Percentiles rank a stretch among this genome's conserved stretches.
phyloP scores from a whole-genome alignment of 2,113 vertebrate genomes.

The Propithecus coquereli region DNA sequence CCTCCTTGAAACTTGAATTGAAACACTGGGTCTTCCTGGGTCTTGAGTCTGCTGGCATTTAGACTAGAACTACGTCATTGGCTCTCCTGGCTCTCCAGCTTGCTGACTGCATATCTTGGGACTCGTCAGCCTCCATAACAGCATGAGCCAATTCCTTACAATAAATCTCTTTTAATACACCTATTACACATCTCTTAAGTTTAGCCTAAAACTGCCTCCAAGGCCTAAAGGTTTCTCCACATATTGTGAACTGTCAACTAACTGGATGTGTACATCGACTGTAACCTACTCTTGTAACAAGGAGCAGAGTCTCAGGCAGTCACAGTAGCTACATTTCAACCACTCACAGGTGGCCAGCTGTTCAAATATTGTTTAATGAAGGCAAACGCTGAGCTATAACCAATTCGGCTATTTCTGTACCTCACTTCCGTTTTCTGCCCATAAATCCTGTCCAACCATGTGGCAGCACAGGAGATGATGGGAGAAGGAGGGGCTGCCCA shows the following conservation, averaged over 20 bases:
- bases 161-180: neutral
- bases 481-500: too few species aligned
- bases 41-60: neutral
- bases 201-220: neutral
- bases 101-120: neutral
- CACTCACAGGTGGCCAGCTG: neutral
- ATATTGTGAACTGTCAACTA: neutral
- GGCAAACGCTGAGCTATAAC: neutral
- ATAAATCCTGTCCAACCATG: neutral
- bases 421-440: neutral
- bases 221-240: neutral
- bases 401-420: neutral
- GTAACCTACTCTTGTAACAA: neutral
- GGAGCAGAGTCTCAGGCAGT: neutral
- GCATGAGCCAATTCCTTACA: neutral
- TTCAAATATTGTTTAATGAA: neutral
- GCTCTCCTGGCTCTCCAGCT: neutral
- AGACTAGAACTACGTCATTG: neutral
- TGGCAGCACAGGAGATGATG: neutral
- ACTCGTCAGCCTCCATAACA: neutral
- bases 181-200: neutral
- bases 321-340: neutral
- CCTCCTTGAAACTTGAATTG: neutral
- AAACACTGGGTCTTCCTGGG: neutral
- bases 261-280: neutral